Conservation (phyloP, 2,888 invertebrate species). For the Papilio demoleus region DNA sequence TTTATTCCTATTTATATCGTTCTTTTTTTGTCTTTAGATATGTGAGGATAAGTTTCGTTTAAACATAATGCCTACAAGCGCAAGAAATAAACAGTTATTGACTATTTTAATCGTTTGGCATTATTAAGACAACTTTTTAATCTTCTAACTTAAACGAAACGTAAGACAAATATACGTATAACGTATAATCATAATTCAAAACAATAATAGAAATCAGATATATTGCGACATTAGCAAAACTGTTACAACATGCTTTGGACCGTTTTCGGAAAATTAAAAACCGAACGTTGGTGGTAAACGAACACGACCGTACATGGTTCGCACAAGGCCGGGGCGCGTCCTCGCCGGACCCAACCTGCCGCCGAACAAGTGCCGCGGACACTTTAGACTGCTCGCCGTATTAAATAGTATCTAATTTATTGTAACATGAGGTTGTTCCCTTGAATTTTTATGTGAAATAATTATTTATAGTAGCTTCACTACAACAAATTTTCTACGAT, state of each 20-base stretch:
- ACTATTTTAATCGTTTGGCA: too few species aligned
- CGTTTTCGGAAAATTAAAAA: conserved; percentile 39
- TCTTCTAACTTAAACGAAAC: too few species aligned
- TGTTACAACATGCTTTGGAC: not conserved
- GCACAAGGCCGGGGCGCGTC: conserved; percentile 64
- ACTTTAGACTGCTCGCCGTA: conserved; percentile 9
- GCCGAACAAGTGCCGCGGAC: conserved; percentile 35
- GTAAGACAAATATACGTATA: not conserved
- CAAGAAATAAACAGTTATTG: too few species aligned
- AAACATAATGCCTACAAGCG: too few species aligned
- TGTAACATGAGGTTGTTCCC: not conserved
- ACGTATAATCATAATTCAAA: not conserved
- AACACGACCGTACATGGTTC: conserved; percentile 56
- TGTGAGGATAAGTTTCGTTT: not conserved
- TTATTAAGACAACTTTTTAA: too few species aligned
- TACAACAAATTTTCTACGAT: too few species aligned
- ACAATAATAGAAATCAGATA: not conserved
- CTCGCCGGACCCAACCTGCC: conserved; percentile 47
- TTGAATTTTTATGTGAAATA: too few species aligned
- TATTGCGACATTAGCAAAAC: not conserved
- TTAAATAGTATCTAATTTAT: not conserved
- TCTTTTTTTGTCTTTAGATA: not conserved
- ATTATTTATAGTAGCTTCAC: too few species aligned
- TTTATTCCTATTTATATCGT: not conserved
- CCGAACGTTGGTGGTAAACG: conserved; percentile 11